Base-by-base conservation (phyloP, 2,888 invertebrate species). In the Tanypteryx hageni region DNA sequence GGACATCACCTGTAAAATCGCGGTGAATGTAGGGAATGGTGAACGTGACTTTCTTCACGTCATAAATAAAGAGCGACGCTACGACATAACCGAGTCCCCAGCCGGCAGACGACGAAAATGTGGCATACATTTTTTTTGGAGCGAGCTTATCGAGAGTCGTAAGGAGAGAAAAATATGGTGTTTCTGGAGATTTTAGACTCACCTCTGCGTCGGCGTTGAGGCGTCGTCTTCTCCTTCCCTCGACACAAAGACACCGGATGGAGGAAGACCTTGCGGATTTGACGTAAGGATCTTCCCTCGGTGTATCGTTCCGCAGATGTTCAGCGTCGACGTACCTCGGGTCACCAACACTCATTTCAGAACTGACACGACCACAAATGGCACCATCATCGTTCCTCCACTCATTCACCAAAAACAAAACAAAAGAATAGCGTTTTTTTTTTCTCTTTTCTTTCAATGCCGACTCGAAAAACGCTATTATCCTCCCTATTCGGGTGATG, bases 321-420 rank as follows among this genome's bases (percentile, higher is more conserved):
- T 8, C 18, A 58, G 8, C 10, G 86, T 8, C 5, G 85, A 14
- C 10, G 84, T n/a, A 10, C 16, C 14, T 59, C 22, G 27, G 5
- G 27, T 68, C 89, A 27, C 64, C 64, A 44, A 68, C 68, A 89
- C 89, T 89, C 89, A 89, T 89, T 14, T 64, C 89, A 89, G 59
- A 86, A 64, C 64, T 10, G 64, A 68, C 27, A 18, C 31, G 27
- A 68, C 44, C 31, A 22, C 89, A 22, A 18, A 61, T 10, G n/a
- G 27, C 44, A 68, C 68, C 64, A 89, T 16, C 31, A 44, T 64
- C 10, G 18, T 68, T 44, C 61, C 27, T 27, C 76, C 76, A 76
- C 76, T 76, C 44, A 44, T 44, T 76, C 76, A 76, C 76, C 76
- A 76, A 76, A 76, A 11, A 76, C 22, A 22, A 22, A n/a, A 44